Conservation (phyloP, 2,888 invertebrate species). For the Synergus itoensis region DNA sequence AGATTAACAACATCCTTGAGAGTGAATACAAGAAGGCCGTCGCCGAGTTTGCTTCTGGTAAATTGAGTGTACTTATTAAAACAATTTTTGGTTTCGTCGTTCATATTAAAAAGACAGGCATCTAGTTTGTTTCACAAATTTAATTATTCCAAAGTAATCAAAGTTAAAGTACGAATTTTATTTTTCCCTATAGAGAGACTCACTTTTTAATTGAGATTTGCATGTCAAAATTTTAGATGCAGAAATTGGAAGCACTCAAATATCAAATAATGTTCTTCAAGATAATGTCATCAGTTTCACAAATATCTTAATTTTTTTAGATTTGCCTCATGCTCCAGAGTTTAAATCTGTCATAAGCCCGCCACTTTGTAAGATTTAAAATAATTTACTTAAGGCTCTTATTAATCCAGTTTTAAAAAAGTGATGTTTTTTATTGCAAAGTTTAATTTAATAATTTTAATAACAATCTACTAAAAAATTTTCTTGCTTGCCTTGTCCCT, state of each 20-base stretch:
- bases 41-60: constrained; percentile 47
- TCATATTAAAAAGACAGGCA: background rate
- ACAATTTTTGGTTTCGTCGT: background rate
- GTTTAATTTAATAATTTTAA: too few relatives aligned
- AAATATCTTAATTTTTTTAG: background rate
- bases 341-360: background rate
- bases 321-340: background rate
- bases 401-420: background rate
- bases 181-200: too few relatives aligned
- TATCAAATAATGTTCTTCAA: too few relatives aligned
- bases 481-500: background rate
- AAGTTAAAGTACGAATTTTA: too few relatives aligned
- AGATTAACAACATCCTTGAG: constrained; percentile 81
- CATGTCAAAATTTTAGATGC: too few relatives aligned
- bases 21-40: constrained; percentile 81
- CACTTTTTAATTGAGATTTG: too few relatives aligned
- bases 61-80: constrained; percentile 31
- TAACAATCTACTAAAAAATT: background rate
- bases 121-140: background rate
- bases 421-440: background rate
- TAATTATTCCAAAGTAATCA: too few relatives aligned
- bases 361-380: background rate
- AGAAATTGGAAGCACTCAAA: too few relatives aligned
- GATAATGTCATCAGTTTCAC: background rate
- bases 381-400: background rate